Evolutionary conservation across 64 coral and sea anemone genomes (phyloP), one percentile per base, ranked within the genome.

Genomic region (Acropora yongei): DNA sequence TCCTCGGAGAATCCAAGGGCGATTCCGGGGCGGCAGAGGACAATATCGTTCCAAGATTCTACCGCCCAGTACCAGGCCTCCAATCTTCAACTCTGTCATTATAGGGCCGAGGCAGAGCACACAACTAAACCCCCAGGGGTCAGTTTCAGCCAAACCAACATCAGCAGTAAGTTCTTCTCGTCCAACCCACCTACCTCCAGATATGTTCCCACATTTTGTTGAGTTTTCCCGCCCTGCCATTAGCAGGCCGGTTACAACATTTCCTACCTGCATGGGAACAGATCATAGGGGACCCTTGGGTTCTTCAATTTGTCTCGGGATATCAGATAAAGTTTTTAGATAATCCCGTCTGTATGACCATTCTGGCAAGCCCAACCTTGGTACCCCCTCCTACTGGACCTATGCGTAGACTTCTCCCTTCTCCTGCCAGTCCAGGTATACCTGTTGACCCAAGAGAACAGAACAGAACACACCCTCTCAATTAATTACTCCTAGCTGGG

Each of bases 261-360:
- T 93, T 93, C 76, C 17, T 93, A 58, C 47, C 84, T 2, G 77
- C 48, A 18, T 93, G 92, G 92, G 44, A 93, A 74, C 61, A 82
- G 76, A 80, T 93, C 6, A 93, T 84, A 87, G 39, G 18, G n/a
- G 91, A 93, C 47, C 91, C 83, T 1, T 93, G 91, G 84, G 82
- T 92, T 20, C 86, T 88, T 43, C 86, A 78, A 63, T 58, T 89
- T 13, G 88, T 80, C 47, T 78, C 55, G 1, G 87, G 74, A 42
- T 89, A 89, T 18, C 87, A 65, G 7, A 89, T 78, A 89, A 41
- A 89, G 57, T 89, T 88, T 78, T 16, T 57, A 20, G 17, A 20
- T 44, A 68, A 45, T n/a, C 78, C 68, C 6, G 41, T 83, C 3
- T 78, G 82, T 30, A 30, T 30, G 30, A 30, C 30, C 30, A 30